These are phyloP conservation scores for Paragorgia papillata DNA, from an alignment of 92 coral and sea anemone genomes.

Conservation along the genomic window DNA sequence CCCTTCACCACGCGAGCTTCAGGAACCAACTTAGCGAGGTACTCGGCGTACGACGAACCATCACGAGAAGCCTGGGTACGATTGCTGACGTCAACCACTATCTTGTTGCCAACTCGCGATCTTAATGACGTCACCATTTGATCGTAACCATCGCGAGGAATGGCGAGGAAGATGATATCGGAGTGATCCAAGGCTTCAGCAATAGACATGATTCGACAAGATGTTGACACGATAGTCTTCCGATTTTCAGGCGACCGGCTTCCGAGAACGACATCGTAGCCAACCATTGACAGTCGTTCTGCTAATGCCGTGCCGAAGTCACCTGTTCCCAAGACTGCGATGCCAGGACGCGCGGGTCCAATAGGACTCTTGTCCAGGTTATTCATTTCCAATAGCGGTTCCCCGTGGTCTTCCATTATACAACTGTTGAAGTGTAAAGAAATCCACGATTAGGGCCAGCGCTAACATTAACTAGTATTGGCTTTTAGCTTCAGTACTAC, in stretches of 20 bases:
- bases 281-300: neutral
- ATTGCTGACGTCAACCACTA: neutral
- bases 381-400: neutral
- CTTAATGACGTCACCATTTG: neutral
- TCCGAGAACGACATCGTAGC: neutral
- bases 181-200: neutral
- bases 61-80: conserved; percentile 4
- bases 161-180: conserved; percentile 6
- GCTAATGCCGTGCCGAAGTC: neutral
- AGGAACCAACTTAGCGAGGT: neutral
- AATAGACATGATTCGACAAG: neutral
- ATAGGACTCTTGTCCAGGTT: neutral
- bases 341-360: neutral
- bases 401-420: neutral
- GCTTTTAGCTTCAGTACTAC: too few species aligned
- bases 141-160: neutral
- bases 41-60: neutral
- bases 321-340: neutral
- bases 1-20: neutral
- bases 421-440: neutral
- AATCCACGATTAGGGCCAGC: too few species aligned
- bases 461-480: too few species aligned
- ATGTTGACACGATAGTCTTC: neutral
- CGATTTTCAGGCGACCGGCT: neutral
- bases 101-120: neutral